Conservation (phyloP, 2,888 invertebrate genomes). For the Schrankia costaestrigalis region DNA sequence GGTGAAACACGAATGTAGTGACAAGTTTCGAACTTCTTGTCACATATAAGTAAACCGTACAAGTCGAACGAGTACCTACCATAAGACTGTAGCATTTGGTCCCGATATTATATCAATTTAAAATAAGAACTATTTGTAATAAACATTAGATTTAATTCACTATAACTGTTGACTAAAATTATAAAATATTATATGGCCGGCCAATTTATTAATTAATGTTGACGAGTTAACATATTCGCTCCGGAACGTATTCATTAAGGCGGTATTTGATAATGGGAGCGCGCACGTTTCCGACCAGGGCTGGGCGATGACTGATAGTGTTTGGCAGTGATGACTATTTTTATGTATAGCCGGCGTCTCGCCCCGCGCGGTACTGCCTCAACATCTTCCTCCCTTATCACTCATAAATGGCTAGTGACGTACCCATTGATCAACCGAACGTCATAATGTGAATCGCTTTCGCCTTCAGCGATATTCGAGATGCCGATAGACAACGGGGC, state of each 20-base stretch:
- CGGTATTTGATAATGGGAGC: constrained; percentile 12
- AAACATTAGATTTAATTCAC: constrained; percentile 15
- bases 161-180: too few relatives aligned
- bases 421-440: constrained; percentile 3
- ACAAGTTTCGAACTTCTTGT: constrained; percentile 16
- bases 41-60: constrained; percentile 15
- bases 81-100: constrained; percentile 13
- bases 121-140: constrained; percentile 7
- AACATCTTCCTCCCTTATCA: constrained; percentile 23
- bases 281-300: constrained; percentile 23
- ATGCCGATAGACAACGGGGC: too few relatives aligned
- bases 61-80: constrained; percentile 18
- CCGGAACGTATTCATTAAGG: constrained; percentile 15
- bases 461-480: too few relatives aligned
- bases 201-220: constrained; percentile 21
- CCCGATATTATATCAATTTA: constrained; percentile 13
- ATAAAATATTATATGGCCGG: constrained; percentile 7
- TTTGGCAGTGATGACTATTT: constrained; percentile 25
- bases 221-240: constrained; percentile 15
- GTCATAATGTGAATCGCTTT: background rate
- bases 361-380: constrained; percentile 17
- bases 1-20: constrained; percentile 13
- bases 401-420: background rate
- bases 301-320: constrained; percentile 28
- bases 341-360: constrained; percentile 25